Conservation (phyloP, 2,113 vertebrate genomes). For the Garra rufa region DNA sequence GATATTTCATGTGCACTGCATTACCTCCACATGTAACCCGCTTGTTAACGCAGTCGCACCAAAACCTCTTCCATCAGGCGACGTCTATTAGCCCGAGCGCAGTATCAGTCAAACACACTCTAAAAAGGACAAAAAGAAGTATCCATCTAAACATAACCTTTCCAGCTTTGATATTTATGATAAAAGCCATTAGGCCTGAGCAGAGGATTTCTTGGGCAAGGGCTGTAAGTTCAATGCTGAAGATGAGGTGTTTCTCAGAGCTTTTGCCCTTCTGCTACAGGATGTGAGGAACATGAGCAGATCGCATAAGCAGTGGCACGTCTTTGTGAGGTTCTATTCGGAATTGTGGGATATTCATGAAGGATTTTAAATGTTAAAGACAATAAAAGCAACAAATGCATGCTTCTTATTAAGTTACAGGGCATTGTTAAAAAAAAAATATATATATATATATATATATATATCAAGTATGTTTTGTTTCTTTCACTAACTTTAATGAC, state of each 20-base stretch:
- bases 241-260: conserved; percentile 60
- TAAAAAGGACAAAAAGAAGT: conserved; percentile 72
- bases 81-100: conserved; percentile 55
- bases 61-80: conserved; percentile 73
- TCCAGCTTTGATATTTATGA: conserved; percentile 76
- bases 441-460: no score
- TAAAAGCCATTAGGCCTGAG: conserved; percentile 75
- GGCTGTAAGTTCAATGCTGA: conserved; percentile 74
- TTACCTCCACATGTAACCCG: conserved; percentile 70
- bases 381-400: neutral
- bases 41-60: conserved; percentile 72
- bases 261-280: conserved; percentile 39
- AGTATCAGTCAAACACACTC: conserved; percentile 73
- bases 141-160: conserved; percentile 81
- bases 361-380: neutral
- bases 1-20: conserved; percentile 77
- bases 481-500: no score
- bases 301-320: neutral
- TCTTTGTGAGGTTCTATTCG: neutral
- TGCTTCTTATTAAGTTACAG: neutral
- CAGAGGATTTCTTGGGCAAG: conserved; percentile 68
- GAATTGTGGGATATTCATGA: neutral
- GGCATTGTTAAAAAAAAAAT: no score
- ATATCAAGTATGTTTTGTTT: no score
- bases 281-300: neutral